Conservation (phyloP, 2,888 invertebrate species). For the Brachypalpus laphriformis region DNA sequence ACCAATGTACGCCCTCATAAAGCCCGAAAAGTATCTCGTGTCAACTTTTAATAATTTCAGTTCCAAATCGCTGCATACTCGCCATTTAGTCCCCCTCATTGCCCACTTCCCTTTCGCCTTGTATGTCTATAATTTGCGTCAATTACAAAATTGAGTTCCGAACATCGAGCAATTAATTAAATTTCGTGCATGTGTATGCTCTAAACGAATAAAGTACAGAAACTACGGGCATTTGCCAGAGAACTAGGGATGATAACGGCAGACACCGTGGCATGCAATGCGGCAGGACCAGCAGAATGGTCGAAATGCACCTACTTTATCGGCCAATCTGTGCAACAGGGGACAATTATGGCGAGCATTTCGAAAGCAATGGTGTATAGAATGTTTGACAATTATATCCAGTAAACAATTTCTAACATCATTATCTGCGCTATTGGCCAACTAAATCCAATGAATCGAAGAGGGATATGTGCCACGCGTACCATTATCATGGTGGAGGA, state of each 20-base stretch:
- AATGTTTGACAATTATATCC: not conserved
- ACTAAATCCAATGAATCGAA: not conserved
- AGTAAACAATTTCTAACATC: not conserved
- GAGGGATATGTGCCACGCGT: not conserved
- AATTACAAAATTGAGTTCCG: slow-evolving; percentile 40
- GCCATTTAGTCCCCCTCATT: not conserved
- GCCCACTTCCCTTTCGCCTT: not conserved
- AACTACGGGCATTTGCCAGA: not conserved
- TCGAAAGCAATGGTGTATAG: not conserved
- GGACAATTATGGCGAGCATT: not conserved
- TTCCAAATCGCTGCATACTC: not conserved
- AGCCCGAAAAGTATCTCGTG: not conserved
- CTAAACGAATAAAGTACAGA: not conserved
- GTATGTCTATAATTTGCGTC: not conserved
- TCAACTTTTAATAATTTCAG: slow-evolving; percentile 2
- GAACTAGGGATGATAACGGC: not conserved
- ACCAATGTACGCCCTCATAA: not conserved
- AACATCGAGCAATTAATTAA: slow-evolving; percentile 28
- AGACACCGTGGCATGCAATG: not conserved
- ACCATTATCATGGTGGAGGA: not conserved
- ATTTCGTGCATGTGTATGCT: not conserved
- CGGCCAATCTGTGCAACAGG: not conserved
- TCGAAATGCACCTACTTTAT: not conserved
- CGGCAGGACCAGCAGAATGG: not conserved
- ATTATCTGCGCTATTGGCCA: not conserved